Evolutionary conservation across 2,888 invertebrate genomes (phyloP).

Genomic region (Chrysolina oricalcia): DNA sequence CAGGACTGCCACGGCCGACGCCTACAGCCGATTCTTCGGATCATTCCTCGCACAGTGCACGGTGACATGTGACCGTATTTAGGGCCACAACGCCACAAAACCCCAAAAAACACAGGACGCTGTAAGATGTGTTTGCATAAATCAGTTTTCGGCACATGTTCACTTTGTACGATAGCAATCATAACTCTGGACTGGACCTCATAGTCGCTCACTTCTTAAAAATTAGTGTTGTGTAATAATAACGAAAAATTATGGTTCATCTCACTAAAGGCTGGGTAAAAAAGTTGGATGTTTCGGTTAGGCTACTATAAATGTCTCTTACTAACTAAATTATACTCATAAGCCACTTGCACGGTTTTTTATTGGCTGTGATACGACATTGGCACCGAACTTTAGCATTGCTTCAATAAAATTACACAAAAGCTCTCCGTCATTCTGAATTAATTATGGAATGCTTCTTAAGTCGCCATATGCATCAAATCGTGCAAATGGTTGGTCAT

Average conservation of each 20-base stretch:
- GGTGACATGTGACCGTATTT: conserved; percentile 55
- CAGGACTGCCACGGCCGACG: conserved; percentile 54
- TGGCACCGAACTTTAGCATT: conserved; percentile 38
- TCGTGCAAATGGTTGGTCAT: conserved; percentile 40
- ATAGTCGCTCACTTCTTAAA: conserved; percentile 67
- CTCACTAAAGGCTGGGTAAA: conserved; percentile 60
- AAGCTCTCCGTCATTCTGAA: conserved; percentile 35
- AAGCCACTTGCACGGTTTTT: conserved; percentile 42
- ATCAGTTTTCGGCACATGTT: conserved; percentile 53
- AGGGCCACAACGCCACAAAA: conserved; percentile 48
- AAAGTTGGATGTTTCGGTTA: conserved; percentile 47
- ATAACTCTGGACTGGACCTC: conserved; percentile 61
- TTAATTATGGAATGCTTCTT: conserved; percentile 35
- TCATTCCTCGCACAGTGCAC: conserved; percentile 66
- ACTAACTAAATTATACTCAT: conserved; percentile 45
- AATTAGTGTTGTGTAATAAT: conserved; percentile 69
- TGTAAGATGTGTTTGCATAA: conserved; percentile 54
- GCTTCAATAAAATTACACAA: conserved; percentile 30
- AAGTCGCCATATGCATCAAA: conserved; percentile 33
- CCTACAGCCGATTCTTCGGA: conserved; percentile 62
- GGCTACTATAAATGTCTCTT: conserved; percentile 31
- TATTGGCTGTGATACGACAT: conserved; percentile 36
- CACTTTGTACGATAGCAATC: conserved; percentile 63
- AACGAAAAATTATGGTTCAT: conserved; percentile 66
- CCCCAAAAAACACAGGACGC: conserved; percentile 49